Evolutionary conservation across 2,797 vertebrate genomes (phyloP).

Genomic region (Hirundo rustica): DNA sequence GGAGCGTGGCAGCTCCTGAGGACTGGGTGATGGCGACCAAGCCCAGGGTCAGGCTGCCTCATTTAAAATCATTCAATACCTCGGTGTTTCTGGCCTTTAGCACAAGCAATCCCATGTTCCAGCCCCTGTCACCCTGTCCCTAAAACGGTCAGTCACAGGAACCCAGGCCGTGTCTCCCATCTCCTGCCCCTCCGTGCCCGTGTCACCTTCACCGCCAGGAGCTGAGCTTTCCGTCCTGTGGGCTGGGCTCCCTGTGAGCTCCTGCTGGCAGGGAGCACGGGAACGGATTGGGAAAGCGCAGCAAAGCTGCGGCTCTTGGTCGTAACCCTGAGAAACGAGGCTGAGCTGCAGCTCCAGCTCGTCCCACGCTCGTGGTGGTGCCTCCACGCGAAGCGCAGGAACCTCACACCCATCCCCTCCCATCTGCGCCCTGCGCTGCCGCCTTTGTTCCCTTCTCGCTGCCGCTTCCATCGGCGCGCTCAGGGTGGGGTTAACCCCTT

Average conservation of each 20-base stretch:
- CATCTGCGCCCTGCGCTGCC: neutral
- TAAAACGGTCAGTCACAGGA: neutral
- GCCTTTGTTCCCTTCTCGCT: fast-evolving
- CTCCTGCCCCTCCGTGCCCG: neutral
- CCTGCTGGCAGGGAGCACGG: neutral
- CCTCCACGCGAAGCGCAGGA: neutral
- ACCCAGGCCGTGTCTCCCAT: neutral
- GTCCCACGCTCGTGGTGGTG: neutral
- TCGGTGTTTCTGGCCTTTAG: neutral
- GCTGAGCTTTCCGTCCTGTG: fast-evolving
- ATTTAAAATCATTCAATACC: neutral
- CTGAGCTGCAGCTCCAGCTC: neutral
- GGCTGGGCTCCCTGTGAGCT: neutral
- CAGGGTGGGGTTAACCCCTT: neutral
- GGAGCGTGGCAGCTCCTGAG: neutral
- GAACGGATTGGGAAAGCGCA: neutral
- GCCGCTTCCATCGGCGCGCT: neutral
- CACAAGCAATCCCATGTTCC: neutral
- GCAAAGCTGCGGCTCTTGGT: neutral
- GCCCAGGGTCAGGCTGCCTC: neutral
- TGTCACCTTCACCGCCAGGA: fast-evolving
- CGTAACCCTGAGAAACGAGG: neutral
- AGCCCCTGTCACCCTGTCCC: neutral
- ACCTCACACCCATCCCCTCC: neutral
- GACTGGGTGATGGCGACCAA: neutral